A percentile compares a stretch with the other conserved stretches of the same genome.
Evolutionary conservation across 2,113 vertebrate species (phyloP).

Genomic region (Protobothrops mucrosquamatus): DNA sequence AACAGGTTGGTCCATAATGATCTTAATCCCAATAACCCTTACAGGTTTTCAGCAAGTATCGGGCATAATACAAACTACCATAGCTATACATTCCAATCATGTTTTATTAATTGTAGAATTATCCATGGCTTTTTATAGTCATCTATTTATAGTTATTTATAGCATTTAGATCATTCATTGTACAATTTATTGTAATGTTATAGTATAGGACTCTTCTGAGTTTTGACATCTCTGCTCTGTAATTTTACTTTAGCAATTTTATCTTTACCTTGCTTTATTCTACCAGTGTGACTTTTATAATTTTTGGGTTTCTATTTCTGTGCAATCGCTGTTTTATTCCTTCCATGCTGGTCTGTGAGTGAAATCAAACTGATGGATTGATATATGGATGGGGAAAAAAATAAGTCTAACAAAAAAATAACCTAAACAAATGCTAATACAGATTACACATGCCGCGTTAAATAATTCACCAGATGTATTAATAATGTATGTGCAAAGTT

Average conservation of each 20-base stretch:
- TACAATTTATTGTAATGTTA: background rate
- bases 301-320: background rate
- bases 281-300: background rate
- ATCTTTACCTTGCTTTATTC: background rate
- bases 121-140: background rate
- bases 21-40: background rate
- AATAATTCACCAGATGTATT: slow-evolving; percentile 32
- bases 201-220: background rate
- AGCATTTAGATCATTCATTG: background rate
- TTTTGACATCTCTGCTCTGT: background rate
- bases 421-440: background rate
- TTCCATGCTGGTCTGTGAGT: background rate
- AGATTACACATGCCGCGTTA: background rate
- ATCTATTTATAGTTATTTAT: background rate
- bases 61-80: background rate
- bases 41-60: background rate
- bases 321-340: background rate
- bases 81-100: background rate
- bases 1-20: background rate
- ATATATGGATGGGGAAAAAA: background rate
- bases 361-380: background rate
- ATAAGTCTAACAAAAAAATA: background rate
- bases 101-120: background rate
- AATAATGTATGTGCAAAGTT: slow-evolving; percentile 50
- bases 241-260: background rate